Conservation (phyloP, 1,140 invertebrate species). For the Aphelenchoides avenae region DNA sequence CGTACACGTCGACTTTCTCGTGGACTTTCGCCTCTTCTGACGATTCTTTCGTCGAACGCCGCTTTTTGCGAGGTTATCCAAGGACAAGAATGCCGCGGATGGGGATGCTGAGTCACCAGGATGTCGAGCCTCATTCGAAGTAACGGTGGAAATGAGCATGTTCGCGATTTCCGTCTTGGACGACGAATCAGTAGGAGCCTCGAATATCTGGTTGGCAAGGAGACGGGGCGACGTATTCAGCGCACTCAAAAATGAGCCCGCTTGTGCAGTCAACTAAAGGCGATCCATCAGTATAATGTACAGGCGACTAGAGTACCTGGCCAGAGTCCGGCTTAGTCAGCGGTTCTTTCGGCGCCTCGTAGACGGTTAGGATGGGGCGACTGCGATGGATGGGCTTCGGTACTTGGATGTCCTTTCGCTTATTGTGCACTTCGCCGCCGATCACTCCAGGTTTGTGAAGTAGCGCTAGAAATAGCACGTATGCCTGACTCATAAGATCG, state of each 20-base stretch:
- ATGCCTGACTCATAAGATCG: slow-evolving; percentile 15
- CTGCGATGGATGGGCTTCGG: slow-evolving; percentile 32
- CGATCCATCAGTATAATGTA: not conserved
- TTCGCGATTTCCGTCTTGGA: not conserved
- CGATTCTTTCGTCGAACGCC: too few species aligned
- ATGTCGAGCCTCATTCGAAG: not conserved
- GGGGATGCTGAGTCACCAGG: not conserved
- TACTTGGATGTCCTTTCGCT: slow-evolving; percentile 41
- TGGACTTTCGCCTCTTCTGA: not conserved
- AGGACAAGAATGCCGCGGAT: too few species aligned
- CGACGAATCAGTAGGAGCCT: not conserved
- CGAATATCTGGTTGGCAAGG: not conserved
- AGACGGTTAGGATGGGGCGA: slow-evolving; percentile 18
- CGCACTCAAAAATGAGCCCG: not conserved
- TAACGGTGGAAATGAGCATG: not conserved
- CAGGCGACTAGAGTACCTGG: not conserved
- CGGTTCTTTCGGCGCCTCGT: slow-evolving; percentile 19
- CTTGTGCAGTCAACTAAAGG: not conserved
- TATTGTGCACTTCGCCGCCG: slow-evolving; percentile 23
- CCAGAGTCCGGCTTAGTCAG: not conserved
- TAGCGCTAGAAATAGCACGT: slow-evolving; percentile 3
- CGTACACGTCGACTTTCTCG: not conserved
- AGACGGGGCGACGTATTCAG: not conserved
- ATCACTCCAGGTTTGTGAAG: slow-evolving; percentile 21
- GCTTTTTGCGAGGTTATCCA: too few species aligned